Percentiles rank a stretch among this genome's conserved stretches.
phyloP scores from a whole-genome alignment of 1,140 invertebrate species.

The Drosophila sechellia region DNA sequence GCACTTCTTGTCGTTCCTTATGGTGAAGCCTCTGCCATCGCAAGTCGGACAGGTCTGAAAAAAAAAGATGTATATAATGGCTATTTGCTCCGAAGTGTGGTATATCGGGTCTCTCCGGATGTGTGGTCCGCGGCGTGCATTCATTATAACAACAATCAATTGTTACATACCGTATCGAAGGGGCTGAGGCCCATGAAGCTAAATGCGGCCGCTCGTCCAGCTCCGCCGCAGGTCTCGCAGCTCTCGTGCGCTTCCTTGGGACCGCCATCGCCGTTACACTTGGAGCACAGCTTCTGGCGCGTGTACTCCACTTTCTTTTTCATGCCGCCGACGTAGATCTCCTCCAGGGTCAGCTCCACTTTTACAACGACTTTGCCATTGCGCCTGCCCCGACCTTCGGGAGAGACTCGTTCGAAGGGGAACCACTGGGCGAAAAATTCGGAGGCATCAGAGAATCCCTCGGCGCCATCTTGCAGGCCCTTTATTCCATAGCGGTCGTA shows the following conservation, averaged over 20 bases:
- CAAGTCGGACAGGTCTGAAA: constrained; percentile 87
- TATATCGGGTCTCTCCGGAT: too few relatives aligned
- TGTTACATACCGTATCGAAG: constrained; percentile 62
- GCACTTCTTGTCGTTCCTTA: constrained; percentile 93
- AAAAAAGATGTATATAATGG: too few relatives aligned
- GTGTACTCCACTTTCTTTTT: constrained; percentile 92
- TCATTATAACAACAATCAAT: neutral
- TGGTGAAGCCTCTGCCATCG: constrained; percentile 89
- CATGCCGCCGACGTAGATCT: constrained; percentile 94
- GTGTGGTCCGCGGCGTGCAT: too few relatives aligned
- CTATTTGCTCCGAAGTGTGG: too few relatives aligned
- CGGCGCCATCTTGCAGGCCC: constrained; percentile 91
- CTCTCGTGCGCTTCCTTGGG: constrained; percentile 86
- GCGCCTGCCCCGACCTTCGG: constrained; percentile 23
- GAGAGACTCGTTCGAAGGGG: constrained; percentile 81
- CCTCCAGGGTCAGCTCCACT: constrained; percentile 93
- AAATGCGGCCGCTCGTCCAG: constrained; percentile 59
- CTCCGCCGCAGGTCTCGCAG: constrained; percentile 63
- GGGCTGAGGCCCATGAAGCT: constrained; percentile 68
- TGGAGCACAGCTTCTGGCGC: constrained; percentile 92
- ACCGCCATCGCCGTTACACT: constrained; percentile 93
- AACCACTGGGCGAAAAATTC: constrained; percentile 88
- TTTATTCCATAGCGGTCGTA: constrained; percentile 93
- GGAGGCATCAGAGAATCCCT: constrained; percentile 87
- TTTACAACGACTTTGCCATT: constrained; percentile 70